These are phyloP conservation scores for Albula glossodonta DNA, from an alignment of 2,113 vertebrate genomes.

Conservation along the genomic window DNA sequence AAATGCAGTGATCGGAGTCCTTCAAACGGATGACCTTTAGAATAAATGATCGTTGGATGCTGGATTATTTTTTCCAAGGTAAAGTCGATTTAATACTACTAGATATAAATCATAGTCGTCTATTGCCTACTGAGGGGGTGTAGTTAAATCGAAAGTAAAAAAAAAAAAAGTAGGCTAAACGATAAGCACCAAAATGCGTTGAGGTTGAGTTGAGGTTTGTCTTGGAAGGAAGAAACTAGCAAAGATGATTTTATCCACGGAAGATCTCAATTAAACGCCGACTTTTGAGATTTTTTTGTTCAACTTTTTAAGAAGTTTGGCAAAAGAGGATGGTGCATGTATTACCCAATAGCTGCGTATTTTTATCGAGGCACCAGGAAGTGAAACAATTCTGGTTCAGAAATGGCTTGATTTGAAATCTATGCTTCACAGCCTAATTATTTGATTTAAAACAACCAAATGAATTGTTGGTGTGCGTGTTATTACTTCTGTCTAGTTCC, in stretches of 20 bases:
- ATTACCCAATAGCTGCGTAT: not conserved
- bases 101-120: not conserved
- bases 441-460: not conserved
- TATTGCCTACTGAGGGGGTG: not conserved
- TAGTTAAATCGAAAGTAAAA: not conserved
- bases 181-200: not conserved
- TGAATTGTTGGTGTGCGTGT: not conserved
- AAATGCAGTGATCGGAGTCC: not conserved
- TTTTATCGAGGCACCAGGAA: not conserved
- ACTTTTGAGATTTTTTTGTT: not conserved
- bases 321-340: not conserved
- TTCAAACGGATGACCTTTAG: not conserved
- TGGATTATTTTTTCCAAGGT: conserved; percentile 13
- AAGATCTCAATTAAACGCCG: not conserved
- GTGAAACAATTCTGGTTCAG: not conserved
- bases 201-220: conserved; percentile 27
- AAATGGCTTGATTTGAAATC: not conserved
- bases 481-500: not conserved
- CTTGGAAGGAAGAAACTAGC: conserved; percentile 5
- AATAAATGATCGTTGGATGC: not conserved
- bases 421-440: not conserved
- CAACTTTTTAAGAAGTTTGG: not conserved
- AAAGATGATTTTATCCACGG: not conserved
- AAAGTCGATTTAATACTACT: not conserved
- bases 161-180: not conserved